phyloP scores from a whole-genome alignment of 2,797 vertebrate genomes.

The Acanthurus leucopareius region DNA sequence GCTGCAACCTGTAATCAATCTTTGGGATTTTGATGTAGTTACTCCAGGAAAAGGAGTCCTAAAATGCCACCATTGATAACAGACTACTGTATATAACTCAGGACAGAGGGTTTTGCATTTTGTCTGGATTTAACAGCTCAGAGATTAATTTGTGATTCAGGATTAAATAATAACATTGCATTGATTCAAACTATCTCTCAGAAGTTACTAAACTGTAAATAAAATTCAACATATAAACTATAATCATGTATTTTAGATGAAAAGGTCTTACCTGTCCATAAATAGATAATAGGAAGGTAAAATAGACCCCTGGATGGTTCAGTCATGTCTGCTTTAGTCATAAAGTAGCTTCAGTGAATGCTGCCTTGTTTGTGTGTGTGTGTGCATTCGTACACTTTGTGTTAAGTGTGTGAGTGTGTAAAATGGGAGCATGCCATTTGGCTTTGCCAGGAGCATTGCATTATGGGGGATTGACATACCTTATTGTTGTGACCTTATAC shows the following conservation, averaged over 20 bases:
- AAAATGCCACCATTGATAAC: no score
- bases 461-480: slow-evolving; percentile 72
- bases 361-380: neutral
- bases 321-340: slow-evolving; percentile 62
- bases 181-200: neutral
- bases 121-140: neutral
- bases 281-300: slow-evolving; percentile 76
- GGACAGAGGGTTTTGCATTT: no score
- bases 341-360: slow-evolving; percentile 17
- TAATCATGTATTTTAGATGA: neutral
- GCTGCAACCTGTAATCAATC: neutral
- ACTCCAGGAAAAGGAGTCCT: neutral
- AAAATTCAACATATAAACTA: neutral
- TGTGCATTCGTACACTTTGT: slow-evolving; percentile 27
- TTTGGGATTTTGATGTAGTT: neutral
- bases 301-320: slow-evolving; percentile 66
- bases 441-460: slow-evolving; percentile 69
- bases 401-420: slow-evolving; percentile 31
- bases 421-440: slow-evolving; percentile 56
- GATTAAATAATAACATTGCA: neutral
- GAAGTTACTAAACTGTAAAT: neutral
- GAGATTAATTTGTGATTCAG: neutral
- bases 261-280: slow-evolving; percentile 77
- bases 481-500: slow-evolving; percentile 79
- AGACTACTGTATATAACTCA: no score